Conservation (phyloP, 2,113 vertebrate genomes). For the Sinocyclocheilus anophthalmus region DNA sequence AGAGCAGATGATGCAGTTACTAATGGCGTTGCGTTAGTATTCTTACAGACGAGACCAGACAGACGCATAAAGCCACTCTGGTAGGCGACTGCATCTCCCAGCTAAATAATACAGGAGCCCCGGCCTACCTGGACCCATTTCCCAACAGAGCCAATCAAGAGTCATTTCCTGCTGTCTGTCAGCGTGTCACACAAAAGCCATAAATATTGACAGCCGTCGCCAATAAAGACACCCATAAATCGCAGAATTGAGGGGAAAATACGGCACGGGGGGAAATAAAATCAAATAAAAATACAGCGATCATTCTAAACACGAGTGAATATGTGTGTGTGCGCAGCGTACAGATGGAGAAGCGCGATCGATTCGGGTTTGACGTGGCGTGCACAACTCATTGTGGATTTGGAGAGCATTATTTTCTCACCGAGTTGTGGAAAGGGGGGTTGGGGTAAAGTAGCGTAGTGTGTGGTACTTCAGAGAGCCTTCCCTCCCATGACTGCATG, state of each 20-base stretch:
- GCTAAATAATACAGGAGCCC: constrained; percentile 72
- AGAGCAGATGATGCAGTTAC: not conserved
- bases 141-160: constrained; percentile 58
- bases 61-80: constrained; percentile 33
- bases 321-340: constrained; percentile 33
- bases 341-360: constrained; percentile 68
- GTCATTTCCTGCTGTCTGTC: constrained; percentile 63
- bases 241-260: constrained; percentile 50
- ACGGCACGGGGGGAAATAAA: constrained; percentile 50
- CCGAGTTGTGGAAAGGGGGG: constrained; percentile 51
- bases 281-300: constrained; percentile 55
- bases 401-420: constrained; percentile 69
- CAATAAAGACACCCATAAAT: constrained; percentile 56
- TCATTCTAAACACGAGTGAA: constrained; percentile 34
- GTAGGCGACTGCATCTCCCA: constrained; percentile 50
- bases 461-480: constrained; percentile 80
- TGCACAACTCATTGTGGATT: constrained; percentile 65
- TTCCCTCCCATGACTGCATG: constrained; percentile 78
- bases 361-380: constrained; percentile 56
- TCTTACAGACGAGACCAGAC: constrained; percentile 13
- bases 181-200: constrained; percentile 51
- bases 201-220: constrained; percentile 52
- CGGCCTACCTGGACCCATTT: constrained; percentile 19
- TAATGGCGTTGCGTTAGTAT: constrained; percentile 3
- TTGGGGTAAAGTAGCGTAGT: constrained; percentile 49